phyloP scores from a whole-genome alignment of 2,113 vertebrate genomes.

The Sinosuthora webbiana region DNA sequence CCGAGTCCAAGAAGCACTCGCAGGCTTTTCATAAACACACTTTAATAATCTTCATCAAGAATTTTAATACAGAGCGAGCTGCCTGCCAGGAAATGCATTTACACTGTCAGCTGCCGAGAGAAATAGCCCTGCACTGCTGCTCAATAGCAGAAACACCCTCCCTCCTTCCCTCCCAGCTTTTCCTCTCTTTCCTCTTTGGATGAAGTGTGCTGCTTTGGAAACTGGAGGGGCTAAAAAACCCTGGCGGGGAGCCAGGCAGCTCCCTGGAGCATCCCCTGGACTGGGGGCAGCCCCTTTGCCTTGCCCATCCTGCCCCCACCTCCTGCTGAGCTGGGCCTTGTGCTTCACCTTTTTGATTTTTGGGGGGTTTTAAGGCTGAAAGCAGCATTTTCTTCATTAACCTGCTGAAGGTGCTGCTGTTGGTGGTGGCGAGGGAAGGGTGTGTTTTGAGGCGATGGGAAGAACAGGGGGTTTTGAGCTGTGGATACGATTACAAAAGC shows the following conservation, averaged over 20 bases:
- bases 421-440: neutral
- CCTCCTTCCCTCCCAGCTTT: neutral
- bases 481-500: neutral
- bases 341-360: neutral
- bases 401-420: neutral
- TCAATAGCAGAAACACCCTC: constrained; percentile 49
- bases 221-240: neutral
- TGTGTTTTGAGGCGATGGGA: neutral
- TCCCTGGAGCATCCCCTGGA: neutral
- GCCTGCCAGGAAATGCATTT: constrained; percentile 68
- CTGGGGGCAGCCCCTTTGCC: neutral
- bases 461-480: neutral
- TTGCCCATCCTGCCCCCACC: neutral
- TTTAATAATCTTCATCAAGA: constrained; percentile 56
- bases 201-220: neutral
- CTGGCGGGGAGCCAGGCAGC: neutral
- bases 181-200: neutral
- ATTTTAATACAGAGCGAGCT: constrained; percentile 55
- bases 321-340: neutral
- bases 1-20: constrained; percentile 39
- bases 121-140: neutral
- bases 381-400: accelerated
- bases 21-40: constrained; percentile 63
- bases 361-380: neutral
- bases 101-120: constrained; percentile 24